phyloP scores from a whole-genome alignment of 2,888 invertebrate genomes.

The Sphinx pinastri region DNA sequence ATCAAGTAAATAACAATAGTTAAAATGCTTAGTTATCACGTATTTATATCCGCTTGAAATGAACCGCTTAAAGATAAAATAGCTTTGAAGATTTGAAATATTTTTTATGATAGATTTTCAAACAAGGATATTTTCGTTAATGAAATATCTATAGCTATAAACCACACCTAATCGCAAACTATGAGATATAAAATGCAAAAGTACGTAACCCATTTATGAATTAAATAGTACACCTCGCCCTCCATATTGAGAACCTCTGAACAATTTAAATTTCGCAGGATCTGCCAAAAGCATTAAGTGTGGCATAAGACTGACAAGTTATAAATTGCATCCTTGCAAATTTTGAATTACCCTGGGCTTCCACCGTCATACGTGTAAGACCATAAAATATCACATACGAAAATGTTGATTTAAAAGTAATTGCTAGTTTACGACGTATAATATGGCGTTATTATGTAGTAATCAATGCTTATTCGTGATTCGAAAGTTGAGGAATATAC shows the following conservation, averaged over 20 bases:
- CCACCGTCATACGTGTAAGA: neutral
- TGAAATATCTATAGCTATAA: no score
- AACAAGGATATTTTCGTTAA: no score
- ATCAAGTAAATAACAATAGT: no score
- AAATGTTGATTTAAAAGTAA: conserved; percentile 2
- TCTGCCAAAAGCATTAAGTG: neutral
- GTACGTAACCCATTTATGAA: neutral
- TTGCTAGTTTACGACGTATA: neutral
- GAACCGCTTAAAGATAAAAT: no score
- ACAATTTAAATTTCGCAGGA: neutral
- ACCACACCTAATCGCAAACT: no score
- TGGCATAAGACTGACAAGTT: neutral
- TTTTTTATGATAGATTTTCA: no score
- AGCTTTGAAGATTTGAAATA: no score
- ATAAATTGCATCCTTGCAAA: conserved; percentile 7
- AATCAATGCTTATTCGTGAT: neutral
- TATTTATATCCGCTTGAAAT: no score
- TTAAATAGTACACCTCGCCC: neutral
- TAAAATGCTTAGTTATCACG: no score
- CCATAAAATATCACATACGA: neutral
- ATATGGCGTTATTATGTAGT: neutral
- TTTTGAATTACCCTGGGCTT: neutral
- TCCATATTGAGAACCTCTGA: neutral
- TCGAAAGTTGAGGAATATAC: neutral
- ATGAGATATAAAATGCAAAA: no score